phyloP scores from a whole-genome alignment of 2,113 vertebrate genomes.

The Miniopterus natalensis region DNA sequence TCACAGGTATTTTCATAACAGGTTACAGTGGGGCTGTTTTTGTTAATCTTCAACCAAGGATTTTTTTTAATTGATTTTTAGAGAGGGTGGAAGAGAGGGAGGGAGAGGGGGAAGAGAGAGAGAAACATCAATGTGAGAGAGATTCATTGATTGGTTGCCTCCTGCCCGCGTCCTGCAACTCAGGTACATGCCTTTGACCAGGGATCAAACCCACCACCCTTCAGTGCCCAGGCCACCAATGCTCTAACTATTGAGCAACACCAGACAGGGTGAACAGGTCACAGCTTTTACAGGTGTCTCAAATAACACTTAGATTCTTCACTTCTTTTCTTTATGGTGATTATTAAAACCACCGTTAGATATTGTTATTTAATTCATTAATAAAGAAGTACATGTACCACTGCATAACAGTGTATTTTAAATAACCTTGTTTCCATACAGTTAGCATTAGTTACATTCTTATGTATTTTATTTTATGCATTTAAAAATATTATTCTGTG shows the following conservation, averaged over 20 bases:
- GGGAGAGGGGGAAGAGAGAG: too few relatives aligned
- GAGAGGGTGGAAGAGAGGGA: too few relatives aligned
- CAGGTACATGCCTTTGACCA: too few relatives aligned
- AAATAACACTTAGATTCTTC: neutral
- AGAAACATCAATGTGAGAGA: too few relatives aligned
- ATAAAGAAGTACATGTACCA: neutral
- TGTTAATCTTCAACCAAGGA: too few relatives aligned
- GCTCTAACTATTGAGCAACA: neutral
- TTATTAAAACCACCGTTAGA: neutral
- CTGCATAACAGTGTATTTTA: neutral
- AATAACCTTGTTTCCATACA: neutral
- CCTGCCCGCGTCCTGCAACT: too few relatives aligned
- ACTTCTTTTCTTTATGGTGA: neutral
- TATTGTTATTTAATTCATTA: slow-evolving; percentile 2
- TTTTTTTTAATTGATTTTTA: too few relatives aligned
- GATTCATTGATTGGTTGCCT: too few relatives aligned
- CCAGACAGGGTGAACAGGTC: neutral
- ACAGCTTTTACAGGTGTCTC: neutral
- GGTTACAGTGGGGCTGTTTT: neutral
- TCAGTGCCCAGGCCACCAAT: too few relatives aligned
- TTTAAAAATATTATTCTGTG: slow-evolving; percentile 25
- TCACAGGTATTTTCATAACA: slow-evolving; percentile 18
- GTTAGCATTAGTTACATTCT: neutral
- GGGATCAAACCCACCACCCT: too few relatives aligned
- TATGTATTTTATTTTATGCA: neutral